Conservation (phyloP, 2,888 invertebrate genomes). For the Thera britannica region DNA sequence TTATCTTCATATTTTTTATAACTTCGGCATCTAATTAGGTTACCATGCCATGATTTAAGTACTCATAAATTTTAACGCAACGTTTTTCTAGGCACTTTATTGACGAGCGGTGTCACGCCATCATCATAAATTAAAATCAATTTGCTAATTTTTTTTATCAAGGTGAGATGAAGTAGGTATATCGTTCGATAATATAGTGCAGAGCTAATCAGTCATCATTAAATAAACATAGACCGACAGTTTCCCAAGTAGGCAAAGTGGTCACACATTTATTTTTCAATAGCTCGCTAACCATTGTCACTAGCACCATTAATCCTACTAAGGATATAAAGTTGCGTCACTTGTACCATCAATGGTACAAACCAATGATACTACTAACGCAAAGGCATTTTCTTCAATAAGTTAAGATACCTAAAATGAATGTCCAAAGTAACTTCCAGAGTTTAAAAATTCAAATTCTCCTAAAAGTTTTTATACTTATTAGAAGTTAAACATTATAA, state of each 20-base stretch:
- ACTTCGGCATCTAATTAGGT: background rate
- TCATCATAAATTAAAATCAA: background rate
- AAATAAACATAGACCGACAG: no score
- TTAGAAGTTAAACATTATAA: background rate
- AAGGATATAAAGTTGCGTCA: no score
- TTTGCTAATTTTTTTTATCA: no score
- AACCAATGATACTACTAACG: no score
- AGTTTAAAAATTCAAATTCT: background rate
- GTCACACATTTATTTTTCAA: background rate
- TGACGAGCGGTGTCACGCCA: background rate
- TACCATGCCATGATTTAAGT: background rate
- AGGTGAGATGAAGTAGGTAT: no score
- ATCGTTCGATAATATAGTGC: no score
- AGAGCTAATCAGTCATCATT: no score
- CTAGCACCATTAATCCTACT: no score
- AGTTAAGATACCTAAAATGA: no score
- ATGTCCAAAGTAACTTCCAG: background rate
- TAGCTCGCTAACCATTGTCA: background rate
- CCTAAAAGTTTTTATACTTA: background rate
- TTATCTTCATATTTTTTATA: background rate
- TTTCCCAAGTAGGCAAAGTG: background rate
- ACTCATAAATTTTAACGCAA: background rate
- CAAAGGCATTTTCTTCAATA: no score
- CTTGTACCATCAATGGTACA: no score
- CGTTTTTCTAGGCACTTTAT: background rate